phyloP scores from a whole-genome alignment of 2,113 vertebrate genomes.

The Atlantisia rogersi region DNA sequence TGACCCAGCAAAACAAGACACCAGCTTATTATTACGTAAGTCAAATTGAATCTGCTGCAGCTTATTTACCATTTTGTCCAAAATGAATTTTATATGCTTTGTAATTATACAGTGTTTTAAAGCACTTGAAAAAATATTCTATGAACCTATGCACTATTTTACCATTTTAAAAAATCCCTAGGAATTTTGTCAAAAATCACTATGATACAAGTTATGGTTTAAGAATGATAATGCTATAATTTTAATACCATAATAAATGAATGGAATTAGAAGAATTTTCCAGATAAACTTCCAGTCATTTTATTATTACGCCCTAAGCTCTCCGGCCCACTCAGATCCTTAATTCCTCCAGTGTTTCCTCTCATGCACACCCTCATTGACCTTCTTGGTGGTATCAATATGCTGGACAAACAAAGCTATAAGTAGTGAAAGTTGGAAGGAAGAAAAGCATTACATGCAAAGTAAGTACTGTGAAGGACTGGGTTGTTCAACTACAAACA shows the following conservation, averaged over 20 bases:
- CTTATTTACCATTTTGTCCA: constrained; percentile 11
- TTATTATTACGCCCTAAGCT: background rate
- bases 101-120: background rate
- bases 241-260: background rate
- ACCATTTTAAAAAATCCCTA: background rate
- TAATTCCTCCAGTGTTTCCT: background rate
- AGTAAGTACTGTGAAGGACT: background rate
- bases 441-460: background rate
- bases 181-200: background rate
- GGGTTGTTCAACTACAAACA: background rate
- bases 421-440: background rate
- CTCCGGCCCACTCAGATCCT: background rate
- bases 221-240: background rate
- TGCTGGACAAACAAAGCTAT: background rate
- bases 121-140: background rate
- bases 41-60: background rate
- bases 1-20: background rate
- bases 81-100: background rate
- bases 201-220: background rate
- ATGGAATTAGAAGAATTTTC: background rate
- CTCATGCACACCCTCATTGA: background rate
- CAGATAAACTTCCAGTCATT: background rate
- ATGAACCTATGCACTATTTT: background rate
- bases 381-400: background rate
- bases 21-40: background rate